phyloP scores from a whole-genome alignment of 2,888 invertebrate species.

The Allygus modestus region DNA sequence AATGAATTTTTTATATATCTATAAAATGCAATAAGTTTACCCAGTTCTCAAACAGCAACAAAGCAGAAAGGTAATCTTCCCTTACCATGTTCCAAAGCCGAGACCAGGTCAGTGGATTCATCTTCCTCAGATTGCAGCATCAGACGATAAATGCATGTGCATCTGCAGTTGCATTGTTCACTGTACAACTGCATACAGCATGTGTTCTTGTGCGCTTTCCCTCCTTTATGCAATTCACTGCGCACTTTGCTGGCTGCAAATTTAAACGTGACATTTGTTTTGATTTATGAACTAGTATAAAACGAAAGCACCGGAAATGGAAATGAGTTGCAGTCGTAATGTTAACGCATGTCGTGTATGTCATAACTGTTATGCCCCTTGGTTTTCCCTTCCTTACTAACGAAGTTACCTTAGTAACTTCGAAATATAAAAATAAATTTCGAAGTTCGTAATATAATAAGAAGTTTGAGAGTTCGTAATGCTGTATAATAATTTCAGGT shows the following conservation, averaged over 20 bases:
- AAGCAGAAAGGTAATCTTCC: too few relatives aligned
- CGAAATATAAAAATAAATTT: too few relatives aligned
- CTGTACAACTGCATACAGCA: not conserved
- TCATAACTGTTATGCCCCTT: too few relatives aligned
- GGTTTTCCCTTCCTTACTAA: too few relatives aligned
- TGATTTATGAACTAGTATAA: not conserved
- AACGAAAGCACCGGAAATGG: not conserved
- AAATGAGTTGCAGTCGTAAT: not conserved
- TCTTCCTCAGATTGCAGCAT: not conserved
- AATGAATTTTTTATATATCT: too few relatives aligned
- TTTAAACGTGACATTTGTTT: slow-evolving; percentile 30
- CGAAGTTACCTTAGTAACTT: too few relatives aligned
- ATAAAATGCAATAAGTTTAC: too few relatives aligned
- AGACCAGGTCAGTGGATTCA: not conserved
- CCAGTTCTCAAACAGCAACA: too few relatives aligned
- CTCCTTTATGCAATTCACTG: slow-evolving; percentile 24
- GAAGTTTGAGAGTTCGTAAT: too few relatives aligned
- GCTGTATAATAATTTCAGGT: too few relatives aligned
- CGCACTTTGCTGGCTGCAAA: not conserved
- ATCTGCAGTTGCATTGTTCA: slow-evolving; percentile 3
- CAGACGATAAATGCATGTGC: not conserved
- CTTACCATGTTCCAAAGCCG: too few relatives aligned
- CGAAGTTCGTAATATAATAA: too few relatives aligned
- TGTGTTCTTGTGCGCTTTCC: not conserved
- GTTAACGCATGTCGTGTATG: not conserved